Conservation (phyloP, 2,113 vertebrate species). For the Aegithalos caudatus region DNA sequence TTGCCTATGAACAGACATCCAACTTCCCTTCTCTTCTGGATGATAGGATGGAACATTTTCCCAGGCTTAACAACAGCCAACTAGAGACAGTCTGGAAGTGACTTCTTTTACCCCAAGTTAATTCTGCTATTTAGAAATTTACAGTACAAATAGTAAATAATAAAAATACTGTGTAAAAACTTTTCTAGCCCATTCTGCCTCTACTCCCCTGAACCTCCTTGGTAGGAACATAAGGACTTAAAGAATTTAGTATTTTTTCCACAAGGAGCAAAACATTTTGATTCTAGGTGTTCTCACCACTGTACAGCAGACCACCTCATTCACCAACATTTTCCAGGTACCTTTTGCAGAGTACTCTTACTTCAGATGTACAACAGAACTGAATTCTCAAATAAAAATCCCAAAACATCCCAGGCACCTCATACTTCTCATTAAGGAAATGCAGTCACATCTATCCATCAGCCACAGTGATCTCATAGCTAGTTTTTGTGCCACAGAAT, state of each 20-base stretch:
- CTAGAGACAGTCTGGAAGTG: neutral
- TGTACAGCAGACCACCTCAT: neutral
- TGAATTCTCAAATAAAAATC: neutral
- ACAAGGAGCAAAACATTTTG: neutral
- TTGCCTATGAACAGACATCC: neutral
- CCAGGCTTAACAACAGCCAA: neutral
- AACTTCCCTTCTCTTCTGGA: neutral
- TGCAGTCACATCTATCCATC: accelerated
- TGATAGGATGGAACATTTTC: neutral
- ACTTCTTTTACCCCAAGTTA: neutral
- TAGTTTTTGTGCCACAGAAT: neutral
- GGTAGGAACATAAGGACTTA: neutral
- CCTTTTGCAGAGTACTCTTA: neutral
- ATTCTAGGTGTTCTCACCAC: neutral
- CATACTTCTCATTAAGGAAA: neutral
- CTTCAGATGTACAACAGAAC: neutral
- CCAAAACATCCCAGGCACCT: neutral
- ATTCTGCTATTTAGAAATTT: neutral
- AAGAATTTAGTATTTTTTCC: neutral
- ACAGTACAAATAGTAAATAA: neutral
- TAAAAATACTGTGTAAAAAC: neutral
- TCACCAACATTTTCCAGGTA: neutral
- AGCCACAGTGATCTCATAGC: neutral
- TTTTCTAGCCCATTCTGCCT: neutral
- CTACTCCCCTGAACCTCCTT: neutral